A percentile compares a stretch with the other conserved stretches of the same genome.
Evolutionary conservation across 2,888 invertebrate genomes (phyloP).

Genomic region (Clitarchus hookeri): DNA sequence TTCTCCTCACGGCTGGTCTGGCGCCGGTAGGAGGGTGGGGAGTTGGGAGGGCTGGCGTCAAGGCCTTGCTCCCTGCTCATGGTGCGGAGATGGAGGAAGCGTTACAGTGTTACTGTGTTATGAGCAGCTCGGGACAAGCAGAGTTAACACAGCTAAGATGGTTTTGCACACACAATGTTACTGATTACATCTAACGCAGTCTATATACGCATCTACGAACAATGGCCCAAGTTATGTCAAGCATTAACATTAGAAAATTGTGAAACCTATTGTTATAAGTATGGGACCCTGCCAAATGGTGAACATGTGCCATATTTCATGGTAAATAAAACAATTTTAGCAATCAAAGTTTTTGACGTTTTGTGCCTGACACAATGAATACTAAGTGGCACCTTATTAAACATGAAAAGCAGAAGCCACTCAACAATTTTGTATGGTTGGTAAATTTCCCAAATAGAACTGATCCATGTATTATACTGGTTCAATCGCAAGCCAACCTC

Average conservation of each 20-base stretch:
- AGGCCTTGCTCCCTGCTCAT: constrained; percentile 44
- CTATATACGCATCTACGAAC: not conserved
- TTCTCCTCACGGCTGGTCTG: constrained; percentile 65
- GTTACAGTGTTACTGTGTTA: not conserved
- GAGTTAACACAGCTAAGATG: not conserved
- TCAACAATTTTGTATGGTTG: too few species aligned
- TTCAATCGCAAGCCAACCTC: too few species aligned
- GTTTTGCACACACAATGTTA: not conserved
- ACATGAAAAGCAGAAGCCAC: too few species aligned
- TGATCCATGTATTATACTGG: too few species aligned
- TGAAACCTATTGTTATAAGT: too few species aligned
- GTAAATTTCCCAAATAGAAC: too few species aligned
- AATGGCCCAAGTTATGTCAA: not conserved
- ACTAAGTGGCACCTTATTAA: too few species aligned
- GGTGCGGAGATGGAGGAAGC: not conserved
- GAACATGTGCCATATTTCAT: too few species aligned
- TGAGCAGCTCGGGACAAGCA: not conserved
- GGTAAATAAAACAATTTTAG: too few species aligned
- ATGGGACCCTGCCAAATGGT: too few species aligned
- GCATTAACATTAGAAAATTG: not conserved
- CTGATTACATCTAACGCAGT: not conserved
- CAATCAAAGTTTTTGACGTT: too few species aligned
- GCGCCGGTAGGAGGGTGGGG: constrained; percentile 61
- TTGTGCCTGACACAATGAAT: too few species aligned
- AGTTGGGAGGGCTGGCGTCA: constrained; percentile 60